A percentile compares a stretch with the other conserved stretches of the same genome.
phyloP scores from a whole-genome alignment of 2,113 vertebrate genomes.

The Macaca fascicularis region DNA sequence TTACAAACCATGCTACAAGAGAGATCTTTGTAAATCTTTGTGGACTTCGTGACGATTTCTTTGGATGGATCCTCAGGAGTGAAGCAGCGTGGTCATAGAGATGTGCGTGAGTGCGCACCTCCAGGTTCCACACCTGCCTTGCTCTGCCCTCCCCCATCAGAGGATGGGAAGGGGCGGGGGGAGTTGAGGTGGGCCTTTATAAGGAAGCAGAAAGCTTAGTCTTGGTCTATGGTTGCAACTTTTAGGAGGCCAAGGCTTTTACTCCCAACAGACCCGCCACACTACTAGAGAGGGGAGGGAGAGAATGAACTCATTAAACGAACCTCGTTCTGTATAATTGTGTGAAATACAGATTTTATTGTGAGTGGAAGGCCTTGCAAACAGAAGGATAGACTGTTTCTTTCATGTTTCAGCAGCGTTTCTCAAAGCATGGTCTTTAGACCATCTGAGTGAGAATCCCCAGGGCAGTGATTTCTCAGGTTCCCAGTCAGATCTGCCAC shows the following conservation, averaged over 20 bases:
- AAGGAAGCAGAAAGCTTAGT: neutral
- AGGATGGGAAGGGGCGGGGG: rapidly evolving
- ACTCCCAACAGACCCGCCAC: rapidly evolving
- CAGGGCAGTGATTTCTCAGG: neutral
- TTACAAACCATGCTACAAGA: neutral
- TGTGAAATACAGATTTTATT: neutral
- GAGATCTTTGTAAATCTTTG: neutral
- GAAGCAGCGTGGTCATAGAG: too few relatives aligned
- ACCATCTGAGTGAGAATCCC: neutral
- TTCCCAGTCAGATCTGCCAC: rapidly evolving
- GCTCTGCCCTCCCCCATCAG: rapidly evolving
- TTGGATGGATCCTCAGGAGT: neutral
- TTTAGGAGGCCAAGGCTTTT: rapidly evolving
- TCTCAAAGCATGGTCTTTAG: neutral
- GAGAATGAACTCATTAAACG: neutral
- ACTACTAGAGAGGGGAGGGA: rapidly evolving
- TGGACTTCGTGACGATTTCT: neutral
- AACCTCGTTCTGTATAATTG: too few relatives aligned
- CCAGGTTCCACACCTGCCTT: rapidly evolving
- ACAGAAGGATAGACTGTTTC: neutral
- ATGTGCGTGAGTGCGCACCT: rapidly evolving
- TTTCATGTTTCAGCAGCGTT: neutral
- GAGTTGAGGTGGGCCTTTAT: rapidly evolving
- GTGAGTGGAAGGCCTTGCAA: neutral
- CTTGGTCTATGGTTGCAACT: neutral